Base-by-base conservation (phyloP, 1,140 invertebrate genomes). In the Halesus radiatus region DNA sequence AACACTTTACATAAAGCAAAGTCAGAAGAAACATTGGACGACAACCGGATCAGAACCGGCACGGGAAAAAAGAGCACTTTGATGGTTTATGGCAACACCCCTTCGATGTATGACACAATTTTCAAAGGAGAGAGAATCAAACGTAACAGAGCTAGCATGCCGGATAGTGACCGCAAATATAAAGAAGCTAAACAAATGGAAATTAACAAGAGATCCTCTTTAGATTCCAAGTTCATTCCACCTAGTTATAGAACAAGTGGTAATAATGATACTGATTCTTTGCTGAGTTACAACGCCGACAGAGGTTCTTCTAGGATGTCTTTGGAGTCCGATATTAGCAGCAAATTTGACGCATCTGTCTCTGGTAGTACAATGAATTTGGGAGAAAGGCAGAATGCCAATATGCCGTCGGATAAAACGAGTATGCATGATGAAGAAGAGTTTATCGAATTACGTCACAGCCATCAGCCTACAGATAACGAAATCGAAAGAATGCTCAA, bases 401-500 rank as follows among this genome's bases (percentile, higher is more conserved):
- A 88, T 83, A 72, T 87, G 20, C 87, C 86, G 29, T 87, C 87
- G 16, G 88, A 90, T 84, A 84, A 87, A 23, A 85, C 82, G 22
- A 88, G 88, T 83, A 84, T 89, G 53, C 86, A 87, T 80, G 87
- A 87, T 78, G 87, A 87, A 6, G 82, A 81, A 70, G 84, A 86
- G 62, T 84, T 85, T 74, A 86, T 91, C 0, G 92, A 93, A 76
- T 86, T 92, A 15, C 87, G 92, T 23, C 89, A 91, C 83, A 79
- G 87, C 0, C 80, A 26, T 83, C 76, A 76, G 83, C 84, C 84
- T 80, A 88, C 85, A 54, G 87, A 88, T 79, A 85, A 85, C 1
- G 91, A 93, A 79, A 88, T 93, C 54, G 92, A 93, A 85, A 89
- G 91, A n/a, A 90, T 92, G 81, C 84, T 93, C 10, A 95, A 94